phyloP scores from a whole-genome alignment of 2,888 invertebrate genomes.

The Conomelus anceps region DNA sequence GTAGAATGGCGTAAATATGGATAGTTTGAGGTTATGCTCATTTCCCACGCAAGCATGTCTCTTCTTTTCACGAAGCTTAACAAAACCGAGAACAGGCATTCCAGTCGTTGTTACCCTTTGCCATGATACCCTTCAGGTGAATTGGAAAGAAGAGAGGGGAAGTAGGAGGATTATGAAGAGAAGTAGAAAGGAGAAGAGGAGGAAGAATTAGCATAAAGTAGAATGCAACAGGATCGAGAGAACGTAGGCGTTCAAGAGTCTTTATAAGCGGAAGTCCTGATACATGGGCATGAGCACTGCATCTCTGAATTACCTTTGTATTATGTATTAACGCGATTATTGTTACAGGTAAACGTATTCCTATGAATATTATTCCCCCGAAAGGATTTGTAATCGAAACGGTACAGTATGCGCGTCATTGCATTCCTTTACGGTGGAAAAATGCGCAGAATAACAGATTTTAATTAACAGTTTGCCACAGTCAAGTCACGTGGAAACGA shows the following conservation, averaged over 20 bases:
- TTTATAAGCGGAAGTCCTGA: neutral
- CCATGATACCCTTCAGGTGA: neutral
- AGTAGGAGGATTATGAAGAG: neutral
- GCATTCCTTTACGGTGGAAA: neutral
- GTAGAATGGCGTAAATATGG: neutral
- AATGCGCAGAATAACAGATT: neutral
- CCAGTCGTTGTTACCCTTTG: neutral
- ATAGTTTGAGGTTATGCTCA: neutral
- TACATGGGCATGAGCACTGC: neutral
- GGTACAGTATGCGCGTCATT: neutral
- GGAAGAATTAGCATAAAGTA: neutral
- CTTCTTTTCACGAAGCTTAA: too few species aligned
- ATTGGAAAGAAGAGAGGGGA: neutral
- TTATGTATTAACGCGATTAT: neutral
- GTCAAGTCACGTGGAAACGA: neutral
- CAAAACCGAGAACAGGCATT: neutral
- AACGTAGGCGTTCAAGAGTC: neutral
- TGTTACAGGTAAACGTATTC: neutral
- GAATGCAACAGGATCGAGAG: neutral
- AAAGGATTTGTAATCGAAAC: neutral
- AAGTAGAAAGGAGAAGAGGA: neutral
- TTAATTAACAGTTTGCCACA: neutral
- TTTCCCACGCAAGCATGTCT: neutral
- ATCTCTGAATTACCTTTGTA: neutral
- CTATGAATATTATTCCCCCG: neutral